Base-by-base conservation (phyloP, 2,113 vertebrate genomes). In the Dicrurus megarhynchus region DNA sequence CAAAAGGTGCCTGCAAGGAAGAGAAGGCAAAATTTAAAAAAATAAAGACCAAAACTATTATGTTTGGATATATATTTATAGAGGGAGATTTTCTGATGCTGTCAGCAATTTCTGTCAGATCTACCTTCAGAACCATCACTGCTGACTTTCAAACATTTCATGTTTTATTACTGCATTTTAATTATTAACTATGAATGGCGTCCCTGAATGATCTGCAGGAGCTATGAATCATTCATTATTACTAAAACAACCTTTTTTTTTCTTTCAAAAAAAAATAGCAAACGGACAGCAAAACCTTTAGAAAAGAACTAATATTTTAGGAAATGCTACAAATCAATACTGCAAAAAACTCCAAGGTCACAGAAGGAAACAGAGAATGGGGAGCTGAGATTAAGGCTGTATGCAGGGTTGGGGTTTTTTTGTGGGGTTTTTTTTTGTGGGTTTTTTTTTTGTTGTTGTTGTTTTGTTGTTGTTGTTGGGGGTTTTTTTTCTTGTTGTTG, bases 211-310 rank as follows among this genome's bases (percentile, higher is more conserved):
- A 94, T 88, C 83, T 10, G n/a, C 52, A 64, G 60, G 52, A 91
- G 24, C 49, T 71, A 93, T 96, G 68, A 95, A 95, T 94, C 71
- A 94, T 97, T 92, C 60, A 93, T 80, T 77, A 49, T 20, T 77
- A 63, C 63, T 88, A 86, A 90, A 93, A 28, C n/a, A 78, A 75
- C 49, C 13, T 32, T 19, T 5, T 56, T 28, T 37, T 69, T 44
- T 73, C 7, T 26, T 37, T 27, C 17, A 17, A 2, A 35, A 32
- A 52, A 41, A 33, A 49, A 20, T 24, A 53, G 16, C 27, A 50
- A 19, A 33, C 49, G 50, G 35, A 44, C 47, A 91, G 16, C 18
- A 90, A 84, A 90, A 59, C 42, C 47, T 94, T 86, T 70, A 67
- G 61, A 61, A 71, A 80, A 88, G 16, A 52, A 44, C 4, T 41